Evolutionary conservation across 2,888 invertebrate genomes (phyloP), one percentile per base, ranked within the genome.

Genomic region (Habroteleia sp.): DNA sequence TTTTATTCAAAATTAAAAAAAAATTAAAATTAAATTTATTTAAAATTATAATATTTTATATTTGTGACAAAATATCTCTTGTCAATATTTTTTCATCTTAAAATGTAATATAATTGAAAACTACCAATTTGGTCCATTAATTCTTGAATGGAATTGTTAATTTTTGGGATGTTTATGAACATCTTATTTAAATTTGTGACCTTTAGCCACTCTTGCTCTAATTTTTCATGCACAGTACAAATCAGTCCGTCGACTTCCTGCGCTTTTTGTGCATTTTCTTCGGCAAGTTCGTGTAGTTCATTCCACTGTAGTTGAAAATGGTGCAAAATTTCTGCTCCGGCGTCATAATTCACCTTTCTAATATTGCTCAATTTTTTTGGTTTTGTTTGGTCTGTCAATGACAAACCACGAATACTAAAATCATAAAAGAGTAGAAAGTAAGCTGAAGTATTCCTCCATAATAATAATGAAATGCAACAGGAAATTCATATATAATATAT

Each of bases 261-360:
- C 4, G 94, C 93, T 80, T 89, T 89, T 17, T 84, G 83, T 0
- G 91, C 89, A 83, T 94, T 95, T 48, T 89, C 90, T 79, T 94
- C 94, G 0, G 93, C 92, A 66, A 92, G 90, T 75, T 91, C 90
- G 78, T 94, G 94, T 39, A 94, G 84, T 79, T 92, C 91, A 10
- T 91, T 91, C 95, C 95, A 95, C 74, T 93, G 90, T 41, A 92
- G 89, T 85, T 94, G 94, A 86, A 93, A 94, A 86, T 93, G 92
- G 74, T 92, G 91, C 42, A 95, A 87, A 72, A 94, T 88, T 74
- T 92, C 92, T 23, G 92, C 92, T 2, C 94, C 95, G 78, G 93
- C 93, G 82, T 92, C 91, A 48, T 89, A 89, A 85, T 92, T 90
- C 14, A 91, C 85, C 63, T 83, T 83, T 75, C 84, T 77, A 2